Conservation (phyloP, 1,140 invertebrate genomes). For the Leptopilina clavipes region DNA sequence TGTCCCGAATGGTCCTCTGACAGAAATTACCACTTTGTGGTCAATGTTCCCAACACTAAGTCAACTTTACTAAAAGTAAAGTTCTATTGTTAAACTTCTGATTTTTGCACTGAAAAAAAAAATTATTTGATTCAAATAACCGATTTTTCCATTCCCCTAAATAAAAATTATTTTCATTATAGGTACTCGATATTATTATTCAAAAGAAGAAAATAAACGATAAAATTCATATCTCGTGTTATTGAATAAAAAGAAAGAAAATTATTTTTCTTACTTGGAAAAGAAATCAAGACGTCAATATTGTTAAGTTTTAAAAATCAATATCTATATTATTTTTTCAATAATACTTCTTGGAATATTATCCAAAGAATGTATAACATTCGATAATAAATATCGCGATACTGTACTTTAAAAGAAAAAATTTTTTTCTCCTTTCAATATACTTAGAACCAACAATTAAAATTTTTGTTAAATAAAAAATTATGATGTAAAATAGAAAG, state of each 20-base stretch:
- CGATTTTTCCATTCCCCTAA: too few relatives aligned
- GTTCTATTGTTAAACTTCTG: background rate
- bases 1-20: background rate
- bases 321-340: background rate
- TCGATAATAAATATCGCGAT: background rate
- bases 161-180: too few relatives aligned
- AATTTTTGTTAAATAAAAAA: too few relatives aligned
- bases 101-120: too few relatives aligned
- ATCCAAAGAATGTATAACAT: background rate
- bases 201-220: too few relatives aligned
- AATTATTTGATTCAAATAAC: too few relatives aligned
- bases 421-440: too few relatives aligned
- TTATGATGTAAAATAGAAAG: too few relatives aligned
- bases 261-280: background rate
- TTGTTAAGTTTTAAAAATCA: background rate
- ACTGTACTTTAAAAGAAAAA: too few relatives aligned
- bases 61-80: background rate
- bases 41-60: background rate
- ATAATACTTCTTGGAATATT: background rate
- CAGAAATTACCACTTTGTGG: slow-evolving; percentile 10
- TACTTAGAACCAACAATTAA: too few relatives aligned
- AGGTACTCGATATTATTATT: too few relatives aligned
- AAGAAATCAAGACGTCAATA: background rate
- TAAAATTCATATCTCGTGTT: background rate
- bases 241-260: background rate